Base-by-base conservation (phyloP, 2,797 vertebrate species). In the Scleropages formosus region DNA sequence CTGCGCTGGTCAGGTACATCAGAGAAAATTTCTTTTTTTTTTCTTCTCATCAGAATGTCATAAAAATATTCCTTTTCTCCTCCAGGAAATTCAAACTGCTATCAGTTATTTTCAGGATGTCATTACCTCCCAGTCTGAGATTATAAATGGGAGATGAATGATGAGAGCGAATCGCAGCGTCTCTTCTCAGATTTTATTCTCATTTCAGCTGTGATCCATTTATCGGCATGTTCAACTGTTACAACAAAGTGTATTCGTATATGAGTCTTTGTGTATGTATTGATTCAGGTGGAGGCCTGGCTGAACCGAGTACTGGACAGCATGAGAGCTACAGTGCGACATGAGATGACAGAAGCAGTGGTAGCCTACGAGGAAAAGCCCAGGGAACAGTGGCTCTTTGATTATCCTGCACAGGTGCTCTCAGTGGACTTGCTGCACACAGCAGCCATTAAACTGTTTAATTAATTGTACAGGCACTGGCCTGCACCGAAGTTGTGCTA, bases 361-460 rank as follows among this genome's bases (percentile, higher is more conserved):
- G 64, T 31, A 0, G 87, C 94, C 0, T 98, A 96, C 0, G 96
- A 98, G 78, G 95, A 97, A 72, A 98, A 97, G 81, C 92, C 93
- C 0, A 93, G 98, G 75, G 96, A 99, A 4, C 97, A 96, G 82
- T 99, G 97, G 96, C 91, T 99, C 75, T 96, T 98, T 71, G 96
- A 99, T 82, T 98, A 95, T 72, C 95, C 96, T 7, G 97, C 97
- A 84, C 97, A 98, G 96, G 98, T 99, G 93, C 62, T 47, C n/a
- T 60, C 4, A 27, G 24, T 26, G 22, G 4, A 24, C n/a, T 7
- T 46, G 58, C 10, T 46, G 65, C 9, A n/a, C 18, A 11, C 15
- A 58, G 15, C 47, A 15, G 6, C 9, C 18, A 27, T 64, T 22
- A 51, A 68, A 51, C 8, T 22, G 27, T 18, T 39, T 31, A 39